These are phyloP conservation scores for Dendroctonus valens DNA, from an alignment of 1,140 invertebrate genomes.

Conservation along the genomic window DNA sequence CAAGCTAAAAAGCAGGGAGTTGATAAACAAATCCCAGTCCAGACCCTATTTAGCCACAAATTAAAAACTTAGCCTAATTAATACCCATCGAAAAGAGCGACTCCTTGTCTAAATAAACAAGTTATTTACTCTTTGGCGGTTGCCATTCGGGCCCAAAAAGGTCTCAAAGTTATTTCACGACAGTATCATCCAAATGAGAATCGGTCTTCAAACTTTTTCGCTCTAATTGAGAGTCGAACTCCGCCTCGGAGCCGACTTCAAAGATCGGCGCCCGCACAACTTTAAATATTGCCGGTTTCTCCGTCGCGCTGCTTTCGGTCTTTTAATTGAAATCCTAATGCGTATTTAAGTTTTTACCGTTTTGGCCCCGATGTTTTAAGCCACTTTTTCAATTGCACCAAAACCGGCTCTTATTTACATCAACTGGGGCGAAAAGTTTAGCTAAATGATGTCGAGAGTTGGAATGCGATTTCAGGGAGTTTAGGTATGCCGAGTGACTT, in stretches of 20 bases:
- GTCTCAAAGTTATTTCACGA: constrained; percentile 1
- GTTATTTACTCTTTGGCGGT: too few relatives aligned
- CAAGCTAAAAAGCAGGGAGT: too few relatives aligned
- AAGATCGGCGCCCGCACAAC: constrained; percentile 2
- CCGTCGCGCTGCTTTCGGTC: background rate
- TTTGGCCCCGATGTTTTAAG: background rate
- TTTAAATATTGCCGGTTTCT: constrained; percentile 10
- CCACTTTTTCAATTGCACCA: background rate
- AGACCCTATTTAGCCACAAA: too few relatives aligned
- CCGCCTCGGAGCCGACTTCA: constrained; percentile 2
- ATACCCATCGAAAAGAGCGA: too few relatives aligned
- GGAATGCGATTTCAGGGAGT: too few relatives aligned
- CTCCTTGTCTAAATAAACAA: too few relatives aligned
- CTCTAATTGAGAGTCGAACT: constrained; percentile 9
- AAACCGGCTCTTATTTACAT: background rate
- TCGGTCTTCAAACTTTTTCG: constrained; percentile 7
- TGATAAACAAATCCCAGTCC: too few relatives aligned
- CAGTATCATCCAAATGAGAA: constrained; percentile 1
- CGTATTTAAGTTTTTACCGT: constrained; percentile 11
- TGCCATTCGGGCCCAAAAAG: background rate
- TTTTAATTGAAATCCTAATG: constrained; percentile 14
- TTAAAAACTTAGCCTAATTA: too few relatives aligned
- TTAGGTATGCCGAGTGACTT: too few relatives aligned
- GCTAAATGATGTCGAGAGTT: too few relatives aligned
- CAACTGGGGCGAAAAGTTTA: too few relatives aligned